Evolutionary conservation across 2,888 invertebrate species (phyloP).

Genomic region (Tetragonula carbonaria): DNA sequence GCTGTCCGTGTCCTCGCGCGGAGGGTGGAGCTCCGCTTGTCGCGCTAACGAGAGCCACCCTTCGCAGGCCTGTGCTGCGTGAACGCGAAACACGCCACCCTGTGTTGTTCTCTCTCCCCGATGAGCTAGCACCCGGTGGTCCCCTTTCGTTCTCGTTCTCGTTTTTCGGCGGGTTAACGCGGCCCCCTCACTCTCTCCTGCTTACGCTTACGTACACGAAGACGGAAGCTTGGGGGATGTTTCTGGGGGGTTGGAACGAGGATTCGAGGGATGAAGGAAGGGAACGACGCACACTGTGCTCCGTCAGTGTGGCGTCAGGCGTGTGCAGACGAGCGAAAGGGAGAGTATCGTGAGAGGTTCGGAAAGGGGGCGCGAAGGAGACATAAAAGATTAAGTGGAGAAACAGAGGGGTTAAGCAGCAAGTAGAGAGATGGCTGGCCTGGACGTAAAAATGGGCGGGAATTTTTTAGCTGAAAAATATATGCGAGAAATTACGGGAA

Average conservation of each 20-base stretch:
- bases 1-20: conserved; percentile 22
- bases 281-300: not conserved
- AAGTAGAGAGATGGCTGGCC: no score
- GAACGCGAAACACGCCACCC: conserved; percentile 39
- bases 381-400: conserved; percentile 2
- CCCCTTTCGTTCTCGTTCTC: not conserved
- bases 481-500: not conserved
- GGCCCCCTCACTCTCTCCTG: not conserved
- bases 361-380: not conserved
- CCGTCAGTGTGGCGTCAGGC: not conserved
- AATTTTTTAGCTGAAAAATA: not conserved
- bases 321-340: not conserved
- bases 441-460: not conserved
- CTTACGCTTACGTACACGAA: not conserved
- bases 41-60: conserved; percentile 64
- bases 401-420: not conserved
- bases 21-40: conserved; percentile 7
- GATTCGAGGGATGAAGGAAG: conserved; percentile 1
- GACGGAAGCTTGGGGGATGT: not conserved
- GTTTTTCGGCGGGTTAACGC: conserved; percentile 37
- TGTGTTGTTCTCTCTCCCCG: conserved; percentile 18
- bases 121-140: conserved; percentile 16
- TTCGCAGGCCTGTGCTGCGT: conserved; percentile 10
- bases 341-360: not conserved
- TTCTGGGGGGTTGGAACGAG: not conserved